Evolutionary conservation across 2,797 vertebrate species (phyloP).

Genomic region (Gymnothorax javanicus): DNA sequence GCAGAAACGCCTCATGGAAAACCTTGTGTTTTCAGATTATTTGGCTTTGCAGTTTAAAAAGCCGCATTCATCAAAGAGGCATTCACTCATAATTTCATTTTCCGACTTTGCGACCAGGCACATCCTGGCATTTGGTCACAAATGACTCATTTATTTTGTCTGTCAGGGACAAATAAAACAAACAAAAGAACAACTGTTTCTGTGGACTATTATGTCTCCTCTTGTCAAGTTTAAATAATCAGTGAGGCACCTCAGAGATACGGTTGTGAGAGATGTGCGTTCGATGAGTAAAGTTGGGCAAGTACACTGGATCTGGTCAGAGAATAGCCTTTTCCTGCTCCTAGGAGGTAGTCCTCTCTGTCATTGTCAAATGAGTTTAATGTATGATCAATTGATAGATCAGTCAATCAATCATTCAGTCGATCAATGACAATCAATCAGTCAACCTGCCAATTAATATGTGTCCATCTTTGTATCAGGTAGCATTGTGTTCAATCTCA

Average conservation of each 20-base stretch:
- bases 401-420: background rate
- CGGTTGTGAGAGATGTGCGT: background rate
- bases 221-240: constrained; percentile 3
- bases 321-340: background rate
- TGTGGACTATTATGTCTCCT: constrained; percentile 15
- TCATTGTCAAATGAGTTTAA: background rate
- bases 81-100: constrained; percentile 31
- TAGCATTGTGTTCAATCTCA: background rate
- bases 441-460: no score
- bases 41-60: constrained; percentile 73
- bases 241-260: background rate
- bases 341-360: background rate
- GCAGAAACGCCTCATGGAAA: constrained; percentile 58
- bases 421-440: background rate
- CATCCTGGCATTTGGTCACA: constrained; percentile 49
- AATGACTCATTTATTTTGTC: constrained; percentile 57
- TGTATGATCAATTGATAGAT: background rate
- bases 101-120: constrained; percentile 58
- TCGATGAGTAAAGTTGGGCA: background rate
- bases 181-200: constrained; percentile 14
- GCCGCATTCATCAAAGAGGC: constrained; percentile 70
- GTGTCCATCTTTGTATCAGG: background rate
- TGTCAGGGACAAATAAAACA: constrained; percentile 31
- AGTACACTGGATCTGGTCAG: background rate
- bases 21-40: constrained; percentile 69